Percentiles rank a stretch among this genome's conserved stretches.
phyloP scores from a whole-genome alignment of 1,140 invertebrate species.

The Belonocnema kinseyi region DNA sequence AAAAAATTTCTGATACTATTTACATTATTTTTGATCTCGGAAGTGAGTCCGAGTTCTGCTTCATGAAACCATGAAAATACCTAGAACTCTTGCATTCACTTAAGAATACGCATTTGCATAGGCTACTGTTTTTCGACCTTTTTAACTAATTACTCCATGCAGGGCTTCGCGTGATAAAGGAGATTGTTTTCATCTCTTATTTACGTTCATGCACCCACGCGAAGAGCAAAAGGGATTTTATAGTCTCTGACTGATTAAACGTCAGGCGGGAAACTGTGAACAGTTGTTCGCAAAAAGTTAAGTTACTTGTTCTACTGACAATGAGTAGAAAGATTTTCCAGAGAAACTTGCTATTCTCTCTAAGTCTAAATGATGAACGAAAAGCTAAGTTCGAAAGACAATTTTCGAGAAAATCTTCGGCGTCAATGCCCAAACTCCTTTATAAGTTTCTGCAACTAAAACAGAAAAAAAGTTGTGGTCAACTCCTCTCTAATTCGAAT shows the following conservation, averaged over 20 bases:
- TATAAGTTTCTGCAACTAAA: constrained; percentile 7
- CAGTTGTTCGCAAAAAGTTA: neutral
- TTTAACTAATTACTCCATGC: neutral
- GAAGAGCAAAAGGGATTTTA: neutral
- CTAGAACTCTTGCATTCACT: no score
- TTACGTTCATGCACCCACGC: neutral
- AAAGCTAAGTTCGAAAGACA: constrained; percentile 15
- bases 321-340: constrained; percentile 10
- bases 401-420: neutral
- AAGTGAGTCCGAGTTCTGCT: no score
- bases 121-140: neutral
- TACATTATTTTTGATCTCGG: no score
- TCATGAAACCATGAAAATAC: no score
- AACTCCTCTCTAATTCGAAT: neutral
- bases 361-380: constrained; percentile 9
- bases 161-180: neutral
- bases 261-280: neutral
- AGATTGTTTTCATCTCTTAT: neutral
- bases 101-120: no score
- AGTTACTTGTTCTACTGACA: neutral
- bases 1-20: no score
- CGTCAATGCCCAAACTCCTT: constrained; percentile 15
- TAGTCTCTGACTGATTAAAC: constrained; percentile 3
- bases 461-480: neutral
- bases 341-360: neutral